Conservation (phyloP, 1,140 invertebrate genomes). For the Bombus waltoni region DNA sequence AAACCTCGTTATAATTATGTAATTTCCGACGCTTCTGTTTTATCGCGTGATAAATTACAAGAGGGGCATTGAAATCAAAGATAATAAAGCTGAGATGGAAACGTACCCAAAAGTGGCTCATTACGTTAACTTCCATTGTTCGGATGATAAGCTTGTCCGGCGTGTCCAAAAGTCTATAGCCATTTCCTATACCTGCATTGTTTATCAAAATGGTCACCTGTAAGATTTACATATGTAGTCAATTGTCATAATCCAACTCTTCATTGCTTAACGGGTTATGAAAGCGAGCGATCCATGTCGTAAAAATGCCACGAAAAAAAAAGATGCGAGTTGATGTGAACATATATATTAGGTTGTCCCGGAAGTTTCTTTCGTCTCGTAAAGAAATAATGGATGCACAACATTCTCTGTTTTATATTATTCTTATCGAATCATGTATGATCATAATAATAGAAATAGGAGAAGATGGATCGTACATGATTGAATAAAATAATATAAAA, state of each 20-base stretch:
- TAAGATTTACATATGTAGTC: constrained; percentile 50
- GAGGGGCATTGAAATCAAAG: not conserved
- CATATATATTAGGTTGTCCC: too few relatives aligned
- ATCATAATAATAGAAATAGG: too few relatives aligned
- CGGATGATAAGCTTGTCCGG: constrained; percentile 90
- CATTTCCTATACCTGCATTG: constrained; percentile 96
- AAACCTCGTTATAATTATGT: not conserved
- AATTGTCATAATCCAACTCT: not conserved
- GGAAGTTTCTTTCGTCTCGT: too few relatives aligned
- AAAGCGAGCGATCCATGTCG: not conserved
- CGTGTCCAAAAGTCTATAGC: constrained; percentile 91
- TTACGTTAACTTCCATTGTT: constrained; percentile 90
- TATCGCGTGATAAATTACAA: not conserved
- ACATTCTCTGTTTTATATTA: too few relatives aligned
- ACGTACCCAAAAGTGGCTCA: constrained; percentile 92
- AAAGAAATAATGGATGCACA: too few relatives aligned
- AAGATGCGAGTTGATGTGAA: too few relatives aligned
- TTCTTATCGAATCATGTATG: too few relatives aligned
- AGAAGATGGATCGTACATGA: too few relatives aligned
- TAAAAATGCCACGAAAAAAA: too few relatives aligned
- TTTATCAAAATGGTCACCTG: constrained; percentile 95
- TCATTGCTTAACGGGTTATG: not conserved
- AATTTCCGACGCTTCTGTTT: not conserved
- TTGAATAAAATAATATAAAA: too few relatives aligned
- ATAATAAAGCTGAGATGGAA: constrained; percentile 7